Conservation (phyloP, 2,888 invertebrate genomes). For the Therioaphis trifolii region DNA sequence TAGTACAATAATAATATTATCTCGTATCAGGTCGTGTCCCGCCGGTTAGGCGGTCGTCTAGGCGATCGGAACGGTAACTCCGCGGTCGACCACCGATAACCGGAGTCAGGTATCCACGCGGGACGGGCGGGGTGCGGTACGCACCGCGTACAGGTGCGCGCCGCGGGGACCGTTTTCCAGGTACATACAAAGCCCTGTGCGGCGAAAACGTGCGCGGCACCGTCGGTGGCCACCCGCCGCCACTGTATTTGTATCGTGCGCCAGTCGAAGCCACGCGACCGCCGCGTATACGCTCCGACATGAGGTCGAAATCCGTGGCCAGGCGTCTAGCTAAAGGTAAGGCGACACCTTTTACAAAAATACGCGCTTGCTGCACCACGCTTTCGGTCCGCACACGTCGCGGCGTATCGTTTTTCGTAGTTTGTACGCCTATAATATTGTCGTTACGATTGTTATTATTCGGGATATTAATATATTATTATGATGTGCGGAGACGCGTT, state of each 20-base stretch:
- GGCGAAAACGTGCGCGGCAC: slow-evolving; percentile 16
- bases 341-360: neutral
- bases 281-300: slow-evolving; percentile 45
- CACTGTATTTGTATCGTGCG: too few relatives aligned
- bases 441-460: too few relatives aligned
- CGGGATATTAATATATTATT: too few relatives aligned
- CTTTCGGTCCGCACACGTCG: too few relatives aligned
- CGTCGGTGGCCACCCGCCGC: too few relatives aligned
- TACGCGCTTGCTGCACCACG: too few relatives aligned
- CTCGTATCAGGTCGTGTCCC: too few relatives aligned
- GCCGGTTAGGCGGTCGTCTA: slow-evolving; percentile 37
- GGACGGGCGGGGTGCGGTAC: slow-evolving; percentile 23
- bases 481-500: too few relatives aligned
- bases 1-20: too few relatives aligned
- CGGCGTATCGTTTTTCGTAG: too few relatives aligned
- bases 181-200: slow-evolving; percentile 23
- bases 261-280: slow-evolving; percentile 53
- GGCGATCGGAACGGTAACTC: slow-evolving; percentile 11
- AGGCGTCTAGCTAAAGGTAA: slow-evolving; percentile 58
- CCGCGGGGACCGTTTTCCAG: slow-evolving; percentile 47
- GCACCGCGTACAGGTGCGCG: slow-evolving; percentile 48
- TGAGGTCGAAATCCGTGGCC: slow-evolving; percentile 58
- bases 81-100: slow-evolving; percentile 28
- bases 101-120: too few relatives aligned
- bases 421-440: too few relatives aligned